Evolutionary conservation across 2,797 vertebrate genomes (phyloP).

Genomic region (Enoplosus armatus): DNA sequence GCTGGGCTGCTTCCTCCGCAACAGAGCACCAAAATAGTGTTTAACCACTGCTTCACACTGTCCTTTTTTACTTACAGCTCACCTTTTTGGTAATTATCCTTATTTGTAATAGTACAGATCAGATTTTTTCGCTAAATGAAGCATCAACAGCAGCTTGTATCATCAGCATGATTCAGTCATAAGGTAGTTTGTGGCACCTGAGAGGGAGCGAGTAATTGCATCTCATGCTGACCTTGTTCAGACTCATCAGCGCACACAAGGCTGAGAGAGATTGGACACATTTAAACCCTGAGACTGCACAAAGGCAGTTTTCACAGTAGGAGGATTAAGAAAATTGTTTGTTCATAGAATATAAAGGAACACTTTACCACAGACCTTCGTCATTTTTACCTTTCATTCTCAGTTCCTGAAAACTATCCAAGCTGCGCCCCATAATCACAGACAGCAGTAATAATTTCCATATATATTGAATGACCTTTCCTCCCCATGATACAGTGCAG

Average conservation of each 20-base stretch:
- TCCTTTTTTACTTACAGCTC: neutral
- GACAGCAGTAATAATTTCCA: conserved; percentile 71
- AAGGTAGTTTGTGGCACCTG: conserved; percentile 14
- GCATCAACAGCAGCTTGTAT: neutral
- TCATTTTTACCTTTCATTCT: conserved; percentile 36
- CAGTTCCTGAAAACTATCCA: conserved; percentile 54
- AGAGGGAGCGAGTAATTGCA: conserved; percentile 39
- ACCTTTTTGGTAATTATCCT: neutral
- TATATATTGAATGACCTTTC: conserved; percentile 81
- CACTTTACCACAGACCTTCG: conserved; percentile 19
- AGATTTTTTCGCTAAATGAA: neutral
- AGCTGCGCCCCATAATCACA: conserved; percentile 49
- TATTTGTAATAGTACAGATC: conserved; percentile 6
- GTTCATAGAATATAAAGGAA: conserved; percentile 17
- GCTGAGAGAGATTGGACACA: conserved; percentile 15
- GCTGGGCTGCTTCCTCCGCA: conserved; percentile 66
- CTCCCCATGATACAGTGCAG: conserved; percentile 44
- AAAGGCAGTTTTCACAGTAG: neutral
- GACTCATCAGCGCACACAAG: conserved; percentile 23
- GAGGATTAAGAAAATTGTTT: conserved; percentile 31
- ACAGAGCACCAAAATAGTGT: conserved; percentile 54
- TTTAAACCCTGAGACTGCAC: conserved; percentile 11
- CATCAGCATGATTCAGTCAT: conserved; percentile 14
- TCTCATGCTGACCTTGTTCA: conserved; percentile 42
- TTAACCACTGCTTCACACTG: conserved; percentile 29